A percentile compares a stretch with the other conserved stretches of the same genome.
Evolutionary conservation across 2,888 invertebrate species (phyloP).

Genomic region (Trichopria drosophilae): DNA sequence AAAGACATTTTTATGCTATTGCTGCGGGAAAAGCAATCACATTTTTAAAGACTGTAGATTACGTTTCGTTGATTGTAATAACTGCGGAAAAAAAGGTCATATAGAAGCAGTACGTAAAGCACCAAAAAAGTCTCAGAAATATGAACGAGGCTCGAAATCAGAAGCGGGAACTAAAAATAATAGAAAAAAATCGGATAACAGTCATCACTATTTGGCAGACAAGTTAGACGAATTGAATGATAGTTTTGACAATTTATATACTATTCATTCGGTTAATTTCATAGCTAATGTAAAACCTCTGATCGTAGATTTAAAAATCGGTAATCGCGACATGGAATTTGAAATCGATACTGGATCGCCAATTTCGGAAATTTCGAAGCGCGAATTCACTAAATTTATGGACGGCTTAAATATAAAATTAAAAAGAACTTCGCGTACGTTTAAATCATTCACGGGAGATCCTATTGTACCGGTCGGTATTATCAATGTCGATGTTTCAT

Average conservation of each 20-base stretch:
- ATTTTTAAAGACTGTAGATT: not conserved
- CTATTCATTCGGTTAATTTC: too few relatives aligned
- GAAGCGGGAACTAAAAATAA: constrained; percentile 3
- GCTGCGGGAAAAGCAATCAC: constrained; percentile 6
- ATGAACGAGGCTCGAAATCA: too few relatives aligned
- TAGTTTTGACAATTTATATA: not conserved
- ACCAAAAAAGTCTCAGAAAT: not conserved
- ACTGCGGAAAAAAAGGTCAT: constrained; percentile 8
- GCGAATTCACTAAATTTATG: constrained; percentile 1
- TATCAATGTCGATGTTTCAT: constrained; percentile 3
- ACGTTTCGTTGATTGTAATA: constrained; percentile 2
- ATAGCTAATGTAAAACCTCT: too few relatives aligned
- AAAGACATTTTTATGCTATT: not conserved
- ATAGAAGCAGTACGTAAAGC: constrained; percentile 5
- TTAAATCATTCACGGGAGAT: constrained; percentile 24
- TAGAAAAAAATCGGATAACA: too few relatives aligned
- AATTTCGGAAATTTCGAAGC: constrained; percentile 21
- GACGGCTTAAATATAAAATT: not conserved
- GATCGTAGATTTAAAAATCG: too few relatives aligned
- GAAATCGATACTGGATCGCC: constrained; percentile 30
- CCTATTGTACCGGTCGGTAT: constrained; percentile 17
- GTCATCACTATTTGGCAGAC: constrained; percentile 1
- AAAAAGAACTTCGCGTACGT: constrained; percentile 6
- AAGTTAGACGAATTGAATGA: not conserved
- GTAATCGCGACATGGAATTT: constrained; percentile 9